phyloP scores from a whole-genome alignment of 2,797 vertebrate genomes.

The Rhadinocentrus ornatus region DNA sequence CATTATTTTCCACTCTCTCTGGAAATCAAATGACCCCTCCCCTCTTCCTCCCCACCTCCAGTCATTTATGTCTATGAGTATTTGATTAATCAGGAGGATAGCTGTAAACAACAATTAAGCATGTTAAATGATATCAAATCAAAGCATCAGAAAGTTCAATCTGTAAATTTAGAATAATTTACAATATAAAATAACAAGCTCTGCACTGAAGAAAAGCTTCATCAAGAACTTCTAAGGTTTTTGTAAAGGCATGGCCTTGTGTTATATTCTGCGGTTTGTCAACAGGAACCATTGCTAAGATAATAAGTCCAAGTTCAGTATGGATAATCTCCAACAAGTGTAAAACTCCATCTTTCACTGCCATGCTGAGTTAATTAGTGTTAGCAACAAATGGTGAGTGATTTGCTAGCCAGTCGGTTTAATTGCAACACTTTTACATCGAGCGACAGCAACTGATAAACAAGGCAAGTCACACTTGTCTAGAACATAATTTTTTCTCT shows the following conservation, averaged over 20 bases:
- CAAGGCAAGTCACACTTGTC: conserved; percentile 24
- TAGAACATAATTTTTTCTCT: neutral
- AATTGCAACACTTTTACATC: conserved; percentile 38
- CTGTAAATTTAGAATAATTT: conserved; percentile 29
- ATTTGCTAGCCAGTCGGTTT: conserved; percentile 43
- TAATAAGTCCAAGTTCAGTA: conserved; percentile 6
- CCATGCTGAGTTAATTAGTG: conserved; percentile 32
- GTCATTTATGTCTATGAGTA: conserved; percentile 55
- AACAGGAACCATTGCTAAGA: conserved; percentile 7
- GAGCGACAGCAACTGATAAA: conserved; percentile 29
- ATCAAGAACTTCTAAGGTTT: conserved; percentile 7
- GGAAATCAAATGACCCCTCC: conserved; percentile 11
- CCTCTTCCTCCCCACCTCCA: conserved; percentile 2
- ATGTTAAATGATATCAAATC: conserved; percentile 57
- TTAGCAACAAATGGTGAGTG: conserved; percentile 23
- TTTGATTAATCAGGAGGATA: conserved; percentile 41
- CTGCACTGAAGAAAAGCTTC: conserved; percentile 8
- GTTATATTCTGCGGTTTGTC: neutral
- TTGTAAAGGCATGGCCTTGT: neutral
- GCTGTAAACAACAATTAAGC: conserved; percentile 64
- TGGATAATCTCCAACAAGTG: conserved; percentile 13
- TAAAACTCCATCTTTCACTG: conserved; percentile 25
- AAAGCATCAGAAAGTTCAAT: conserved; percentile 40
- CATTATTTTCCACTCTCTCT: conserved; percentile 31
- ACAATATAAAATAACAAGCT: conserved; percentile 13